Evolutionary conservation across 2,888 invertebrate species (phyloP).

Genomic region (Drosophila demipolita): DNA sequence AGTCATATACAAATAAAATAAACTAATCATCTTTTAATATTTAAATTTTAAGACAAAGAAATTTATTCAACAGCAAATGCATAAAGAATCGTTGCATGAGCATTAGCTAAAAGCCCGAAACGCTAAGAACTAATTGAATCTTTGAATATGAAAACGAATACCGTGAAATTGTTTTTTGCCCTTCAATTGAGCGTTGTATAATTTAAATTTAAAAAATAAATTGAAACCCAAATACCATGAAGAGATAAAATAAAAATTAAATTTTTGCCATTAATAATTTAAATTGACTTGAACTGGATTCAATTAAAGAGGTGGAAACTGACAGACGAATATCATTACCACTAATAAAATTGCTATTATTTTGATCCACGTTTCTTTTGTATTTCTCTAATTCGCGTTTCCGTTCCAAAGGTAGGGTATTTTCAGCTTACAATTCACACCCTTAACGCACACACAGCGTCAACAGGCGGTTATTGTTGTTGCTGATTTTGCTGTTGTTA

Average conservation of each 20-base stretch:
- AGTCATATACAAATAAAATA: neutral
- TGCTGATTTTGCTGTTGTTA: slow-evolving; percentile 23
- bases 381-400: neutral
- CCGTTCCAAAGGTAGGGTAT: slow-evolving; percentile 1
- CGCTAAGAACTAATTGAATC: slow-evolving; percentile 10
- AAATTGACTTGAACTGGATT: slow-evolving; percentile 60
- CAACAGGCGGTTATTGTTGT: slow-evolving; percentile 17
- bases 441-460: slow-evolving; percentile 42
- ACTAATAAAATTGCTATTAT: slow-evolving; percentile 35
- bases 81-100: neutral
- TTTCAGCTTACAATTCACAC: slow-evolving; percentile 25
- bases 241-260: neutral
- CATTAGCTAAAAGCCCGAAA: neutral
- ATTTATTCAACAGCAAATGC: neutral
- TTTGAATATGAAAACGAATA: slow-evolving; percentile 30
- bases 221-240: slow-evolving; percentile 51
- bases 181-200: slow-evolving; percentile 20
- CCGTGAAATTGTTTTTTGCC: slow-evolving; percentile 31
- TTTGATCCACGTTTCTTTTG: slow-evolving; percentile 14
- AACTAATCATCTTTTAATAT: neutral
- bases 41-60: neutral
- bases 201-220: slow-evolving; percentile 57
- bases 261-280: slow-evolving; percentile 26
- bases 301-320: slow-evolving; percentile 57
- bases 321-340: slow-evolving; percentile 69